These are phyloP conservation scores for Colistium nudipinnis DNA, from an alignment of 2,113 vertebrate species.

Conservation along the genomic window DNA sequence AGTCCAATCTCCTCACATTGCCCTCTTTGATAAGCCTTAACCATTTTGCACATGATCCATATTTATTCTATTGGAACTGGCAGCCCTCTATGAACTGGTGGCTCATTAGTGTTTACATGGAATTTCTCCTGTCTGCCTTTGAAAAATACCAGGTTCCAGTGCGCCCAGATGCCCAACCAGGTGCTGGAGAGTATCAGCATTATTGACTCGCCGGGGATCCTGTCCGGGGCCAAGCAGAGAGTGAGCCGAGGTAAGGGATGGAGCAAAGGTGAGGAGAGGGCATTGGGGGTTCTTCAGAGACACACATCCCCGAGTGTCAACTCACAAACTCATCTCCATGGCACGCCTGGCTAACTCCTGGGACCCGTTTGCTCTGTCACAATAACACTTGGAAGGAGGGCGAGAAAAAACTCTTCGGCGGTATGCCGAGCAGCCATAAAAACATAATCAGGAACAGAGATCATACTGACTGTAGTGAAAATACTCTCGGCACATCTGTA, in stretches of 20 bases:
- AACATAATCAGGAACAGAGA: constrained; percentile 45
- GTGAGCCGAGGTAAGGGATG: constrained; percentile 87
- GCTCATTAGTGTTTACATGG: not conserved
- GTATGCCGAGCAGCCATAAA: constrained; percentile 38
- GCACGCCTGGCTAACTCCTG: constrained; percentile 70
- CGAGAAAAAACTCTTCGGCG: constrained; percentile 22
- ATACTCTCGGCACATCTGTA: constrained; percentile 48
- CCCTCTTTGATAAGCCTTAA: constrained; percentile 46
- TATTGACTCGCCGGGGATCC: constrained; percentile 90
- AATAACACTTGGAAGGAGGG: constrained; percentile 53
- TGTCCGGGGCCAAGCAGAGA: constrained; percentile 91
- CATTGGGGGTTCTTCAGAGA: constrained; percentile 45
- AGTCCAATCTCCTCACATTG: constrained; percentile 52
- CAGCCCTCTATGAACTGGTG: not conserved
- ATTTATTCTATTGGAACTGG: constrained; percentile 25
- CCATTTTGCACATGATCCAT: constrained; percentile 44
- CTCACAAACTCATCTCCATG: constrained; percentile 63
- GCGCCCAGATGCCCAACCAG: constrained; percentile 90
- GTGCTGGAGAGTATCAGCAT: constrained; percentile 94
- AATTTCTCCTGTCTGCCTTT: constrained; percentile 6
- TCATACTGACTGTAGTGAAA: not conserved
- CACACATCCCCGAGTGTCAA: constrained; percentile 43
- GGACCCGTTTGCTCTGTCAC: constrained; percentile 49
- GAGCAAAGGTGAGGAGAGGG: constrained; percentile 73
- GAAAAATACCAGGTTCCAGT: constrained; percentile 86